Base-by-base conservation (phyloP, 1,140 invertebrate genomes). In the Nymphalis io region DNA sequence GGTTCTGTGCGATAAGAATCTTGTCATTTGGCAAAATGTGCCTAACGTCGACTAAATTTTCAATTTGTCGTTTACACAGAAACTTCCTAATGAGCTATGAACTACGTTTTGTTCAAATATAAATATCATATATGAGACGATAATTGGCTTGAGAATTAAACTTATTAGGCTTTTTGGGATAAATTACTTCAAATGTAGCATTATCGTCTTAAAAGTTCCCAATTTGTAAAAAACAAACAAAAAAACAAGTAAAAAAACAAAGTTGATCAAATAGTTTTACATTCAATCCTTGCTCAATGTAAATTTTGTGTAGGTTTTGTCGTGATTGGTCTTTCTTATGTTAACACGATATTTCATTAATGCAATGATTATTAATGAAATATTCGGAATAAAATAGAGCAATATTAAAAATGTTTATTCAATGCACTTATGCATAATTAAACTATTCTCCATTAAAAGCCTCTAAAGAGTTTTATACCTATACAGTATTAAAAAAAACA, bases 1-100 rank as follows among this genome's bases (percentile, higher is more conserved):
- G 3, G 5, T 5, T 39, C 40, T 11, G 11, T 42, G 13, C 40
- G 40, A 42, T 42, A 33, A 33, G 27, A 33, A 33, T 33, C 27
- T 33, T 33, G 10, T 8, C 4, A 33, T 33, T 33, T 33, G 27
- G 6, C 27, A 8, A 33, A 8, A 33, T 33, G 27, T 44, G 0
- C 13, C 40, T 44, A 44, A 3, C 40, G 40, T 44, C 3, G 4
- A n/a, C 1, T 44, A 3, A n/a, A 44, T 3, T n/a, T n/a, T 2
- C 15, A 88, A 87, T 87, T 85, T 78, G 83, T 79, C 69, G 60
- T 83, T 82, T 85, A 86, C 81, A 71, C 80, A 86, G 82, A 83
- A 83, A 80, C 65, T 44, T 59, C 39, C 40, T 85, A 84, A 87
- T 83, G 78, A 87, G 78, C 58, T 58, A 74, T 72, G 64, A 44